Evolutionary conservation across 1,140 invertebrate genomes (phyloP).

Genomic region (Sycophaga agraensis): DNA sequence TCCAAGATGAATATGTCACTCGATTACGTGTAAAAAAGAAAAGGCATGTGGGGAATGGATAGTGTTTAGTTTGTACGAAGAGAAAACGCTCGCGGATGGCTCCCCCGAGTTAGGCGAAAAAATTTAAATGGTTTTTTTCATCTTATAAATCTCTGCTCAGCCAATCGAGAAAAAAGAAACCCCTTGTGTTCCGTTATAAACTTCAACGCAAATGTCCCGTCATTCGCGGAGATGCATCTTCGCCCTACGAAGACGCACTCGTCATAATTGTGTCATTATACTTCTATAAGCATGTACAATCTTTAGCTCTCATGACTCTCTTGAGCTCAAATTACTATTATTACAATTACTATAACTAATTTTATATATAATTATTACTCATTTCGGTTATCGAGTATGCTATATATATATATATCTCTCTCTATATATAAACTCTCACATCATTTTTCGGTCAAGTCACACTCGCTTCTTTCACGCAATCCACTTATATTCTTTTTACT

Average conservation of each 20-base stretch:
- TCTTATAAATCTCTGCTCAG: background rate
- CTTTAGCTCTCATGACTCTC: background rate
- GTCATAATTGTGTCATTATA: background rate
- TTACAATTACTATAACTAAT: no score
- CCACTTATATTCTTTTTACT: background rate
- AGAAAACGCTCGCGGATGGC: no score
- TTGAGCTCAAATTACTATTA: constrained; percentile 3
- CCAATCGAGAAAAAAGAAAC: constrained; percentile 1
- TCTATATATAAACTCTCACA: background rate
- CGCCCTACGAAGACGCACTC: background rate
- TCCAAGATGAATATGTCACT: no score
- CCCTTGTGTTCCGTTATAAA: background rate
- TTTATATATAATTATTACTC: background rate
- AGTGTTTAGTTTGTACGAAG: no score
- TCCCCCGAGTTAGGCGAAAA: background rate
- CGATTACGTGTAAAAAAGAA: no score
- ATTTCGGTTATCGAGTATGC: background rate
- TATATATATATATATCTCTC: background rate
- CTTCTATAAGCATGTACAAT: constrained; percentile 2
- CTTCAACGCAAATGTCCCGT: background rate
- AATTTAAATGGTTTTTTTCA: background rate
- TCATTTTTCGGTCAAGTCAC: background rate
- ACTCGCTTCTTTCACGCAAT: background rate
- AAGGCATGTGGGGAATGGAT: no score
- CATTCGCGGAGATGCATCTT: background rate